Conservation (phyloP, 2,113 vertebrate species). For the Strigops habroptila region DNA sequence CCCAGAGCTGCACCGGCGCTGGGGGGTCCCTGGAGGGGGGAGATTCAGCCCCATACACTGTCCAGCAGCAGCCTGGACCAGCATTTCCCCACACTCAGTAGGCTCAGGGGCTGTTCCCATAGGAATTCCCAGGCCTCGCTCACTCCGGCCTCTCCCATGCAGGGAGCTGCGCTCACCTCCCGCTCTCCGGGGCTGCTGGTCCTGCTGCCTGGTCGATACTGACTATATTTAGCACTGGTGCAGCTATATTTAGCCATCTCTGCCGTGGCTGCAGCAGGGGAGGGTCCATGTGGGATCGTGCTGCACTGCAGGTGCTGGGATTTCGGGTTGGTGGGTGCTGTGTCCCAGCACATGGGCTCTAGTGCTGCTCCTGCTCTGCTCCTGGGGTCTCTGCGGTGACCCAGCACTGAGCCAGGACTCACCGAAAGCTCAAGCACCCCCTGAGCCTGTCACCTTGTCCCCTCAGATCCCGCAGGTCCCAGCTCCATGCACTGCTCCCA, state of each 20-base stretch:
- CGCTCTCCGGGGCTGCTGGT: background rate
- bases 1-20: background rate
- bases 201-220: background rate
- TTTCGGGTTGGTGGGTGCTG: background rate
- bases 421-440: background rate
- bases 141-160: background rate
- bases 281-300: background rate
- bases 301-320: conserved; percentile 25
- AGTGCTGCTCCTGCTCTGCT: background rate
- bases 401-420: background rate
- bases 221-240: conserved; percentile 29
- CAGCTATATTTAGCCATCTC: conserved; percentile 31
- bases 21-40: background rate
- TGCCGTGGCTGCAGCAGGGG: background rate
- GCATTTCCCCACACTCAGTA: rapidly evolving
- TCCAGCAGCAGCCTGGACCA: background rate
- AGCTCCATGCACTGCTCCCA: rapidly evolving
- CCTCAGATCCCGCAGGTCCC: background rate
- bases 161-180: background rate
- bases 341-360: rapidly evolving
- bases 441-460: background rate
- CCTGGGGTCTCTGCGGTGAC: background rate
- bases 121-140: background rate
- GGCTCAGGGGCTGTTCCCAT: background rate
- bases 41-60: background rate